A percentile compares a stretch with the other conserved stretches of the same genome.
These are phyloP conservation scores for Tipula confusa DNA, from an alignment of 2,888 invertebrate species.

Conservation along the genomic window DNA sequence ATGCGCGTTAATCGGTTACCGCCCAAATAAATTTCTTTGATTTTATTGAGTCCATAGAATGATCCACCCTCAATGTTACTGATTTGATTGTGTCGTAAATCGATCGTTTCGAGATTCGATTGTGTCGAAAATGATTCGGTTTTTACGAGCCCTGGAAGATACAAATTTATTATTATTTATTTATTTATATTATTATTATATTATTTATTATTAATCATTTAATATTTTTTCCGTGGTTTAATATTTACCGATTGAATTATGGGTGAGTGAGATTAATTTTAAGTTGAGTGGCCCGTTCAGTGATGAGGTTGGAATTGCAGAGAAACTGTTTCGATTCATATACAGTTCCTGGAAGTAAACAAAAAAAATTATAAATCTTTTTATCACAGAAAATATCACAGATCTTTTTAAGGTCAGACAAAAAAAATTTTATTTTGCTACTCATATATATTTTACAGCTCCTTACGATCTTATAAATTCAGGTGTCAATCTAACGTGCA, in stretches of 20 bases:
- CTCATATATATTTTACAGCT: no score
- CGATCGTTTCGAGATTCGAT: constrained; percentile 65
- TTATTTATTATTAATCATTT: no score
- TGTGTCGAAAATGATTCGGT: constrained; percentile 67
- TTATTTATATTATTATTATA: no score
- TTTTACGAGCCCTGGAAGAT: constrained; percentile 60
- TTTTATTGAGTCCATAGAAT: constrained; percentile 62
- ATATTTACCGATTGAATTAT: constrained; percentile 76
- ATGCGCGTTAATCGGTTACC: constrained; percentile 74
- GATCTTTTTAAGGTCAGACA: no score
- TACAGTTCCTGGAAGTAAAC: constrained; percentile 62
- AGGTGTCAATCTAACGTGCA: no score
- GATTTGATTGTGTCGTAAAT: constrained; percentile 75
- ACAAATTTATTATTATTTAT: not conserved
- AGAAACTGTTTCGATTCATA: constrained; percentile 75
- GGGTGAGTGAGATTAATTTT: constrained; percentile 66
- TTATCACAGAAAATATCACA: no score
- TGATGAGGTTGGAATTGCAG: constrained; percentile 69
- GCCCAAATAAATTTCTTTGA: constrained; percentile 67
- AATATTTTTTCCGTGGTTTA: no score
- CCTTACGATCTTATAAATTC: no score
- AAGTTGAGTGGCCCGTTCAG: constrained; percentile 75
- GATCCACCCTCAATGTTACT: constrained; percentile 70
- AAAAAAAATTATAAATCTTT: not conserved
- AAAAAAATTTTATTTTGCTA: no score